These are phyloP conservation scores for Ischnura elegans DNA, from an alignment of 2,888 invertebrate species.

Conservation along the genomic window DNA sequence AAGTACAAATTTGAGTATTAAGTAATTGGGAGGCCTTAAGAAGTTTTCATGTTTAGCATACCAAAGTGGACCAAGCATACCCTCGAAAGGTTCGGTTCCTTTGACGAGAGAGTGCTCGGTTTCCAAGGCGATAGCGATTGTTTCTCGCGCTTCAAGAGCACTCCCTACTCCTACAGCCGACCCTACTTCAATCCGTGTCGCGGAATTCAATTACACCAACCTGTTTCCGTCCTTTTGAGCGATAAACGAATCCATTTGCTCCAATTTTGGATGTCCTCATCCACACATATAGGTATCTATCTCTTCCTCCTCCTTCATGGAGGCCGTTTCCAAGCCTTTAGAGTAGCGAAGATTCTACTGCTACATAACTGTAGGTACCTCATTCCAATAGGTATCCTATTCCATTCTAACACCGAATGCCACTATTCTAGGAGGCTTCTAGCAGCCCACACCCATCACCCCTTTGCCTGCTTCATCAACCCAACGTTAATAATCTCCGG, in stretches of 20 bases:
- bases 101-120: neutral
- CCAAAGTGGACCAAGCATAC: neutral
- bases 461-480: no score
- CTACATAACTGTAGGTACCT: no score
- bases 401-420: no score
- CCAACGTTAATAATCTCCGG: no score
- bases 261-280: neutral
- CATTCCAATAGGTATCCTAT: no score
- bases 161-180: neutral
- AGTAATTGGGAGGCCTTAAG: neutral
- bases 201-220: neutral
- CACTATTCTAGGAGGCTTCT: no score
- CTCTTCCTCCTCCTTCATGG: neutral
- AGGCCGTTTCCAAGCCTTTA: neutral
- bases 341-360: neutral
- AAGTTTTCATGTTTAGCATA: no score
- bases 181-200: neutral
- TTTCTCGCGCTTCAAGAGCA: neutral
- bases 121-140: neutral
- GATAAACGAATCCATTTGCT: neutral
- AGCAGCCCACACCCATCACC: no score
- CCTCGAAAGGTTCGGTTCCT: neutral
- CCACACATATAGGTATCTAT: no score
- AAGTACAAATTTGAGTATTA: no score
- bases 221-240: neutral